Evolutionary conservation across 2,888 invertebrate genomes (phyloP).

Genomic region (Beris morrisii): DNA sequence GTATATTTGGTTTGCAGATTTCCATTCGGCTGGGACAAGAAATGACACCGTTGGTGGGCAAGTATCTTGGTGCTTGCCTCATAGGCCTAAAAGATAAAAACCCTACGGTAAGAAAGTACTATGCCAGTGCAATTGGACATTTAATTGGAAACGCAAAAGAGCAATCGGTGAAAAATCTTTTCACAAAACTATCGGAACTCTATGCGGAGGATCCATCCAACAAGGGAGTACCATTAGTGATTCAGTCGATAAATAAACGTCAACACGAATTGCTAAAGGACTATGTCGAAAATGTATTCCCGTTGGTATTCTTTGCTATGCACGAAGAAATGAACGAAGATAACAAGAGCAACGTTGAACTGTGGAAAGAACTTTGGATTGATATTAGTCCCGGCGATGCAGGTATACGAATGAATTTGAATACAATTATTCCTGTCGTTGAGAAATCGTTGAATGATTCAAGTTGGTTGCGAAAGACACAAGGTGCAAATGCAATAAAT

Average conservation of each 20-base stretch:
- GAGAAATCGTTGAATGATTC: conserved; percentile 75
- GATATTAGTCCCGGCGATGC: conserved; percentile 89
- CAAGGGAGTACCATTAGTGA: conserved; percentile 71
- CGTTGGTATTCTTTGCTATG: conserved; percentile 88
- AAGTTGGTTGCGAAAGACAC: conserved; percentile 86
- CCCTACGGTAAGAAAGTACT: conserved; percentile 78
- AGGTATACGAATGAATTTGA: conserved; percentile 76
- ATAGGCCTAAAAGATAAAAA: conserved; percentile 84
- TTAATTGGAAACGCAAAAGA: conserved; percentile 78
- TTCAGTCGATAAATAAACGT: conserved; percentile 80
- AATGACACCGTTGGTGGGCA: conserved; percentile 62
- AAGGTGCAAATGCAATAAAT: conserved; percentile 80
- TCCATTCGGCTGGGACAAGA: conserved; percentile 59
- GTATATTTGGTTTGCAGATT: conserved; percentile 43
- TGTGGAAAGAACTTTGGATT: conserved; percentile 87
- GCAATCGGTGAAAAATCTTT: conserved; percentile 62
- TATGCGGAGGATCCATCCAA: conserved; percentile 74
- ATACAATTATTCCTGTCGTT: conserved; percentile 70
- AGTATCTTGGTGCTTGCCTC: conserved; percentile 61
- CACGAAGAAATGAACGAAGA: conserved; percentile 74
- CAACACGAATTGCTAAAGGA: conserved; percentile 81
- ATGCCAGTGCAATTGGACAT: conserved; percentile 82
- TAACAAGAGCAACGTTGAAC: conserved; percentile 64
- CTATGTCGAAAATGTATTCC: conserved; percentile 73
- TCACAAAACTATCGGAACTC: conserved; percentile 60